Conservation (phyloP, 2,888 invertebrate species). For the Cheilosia impressa region DNA sequence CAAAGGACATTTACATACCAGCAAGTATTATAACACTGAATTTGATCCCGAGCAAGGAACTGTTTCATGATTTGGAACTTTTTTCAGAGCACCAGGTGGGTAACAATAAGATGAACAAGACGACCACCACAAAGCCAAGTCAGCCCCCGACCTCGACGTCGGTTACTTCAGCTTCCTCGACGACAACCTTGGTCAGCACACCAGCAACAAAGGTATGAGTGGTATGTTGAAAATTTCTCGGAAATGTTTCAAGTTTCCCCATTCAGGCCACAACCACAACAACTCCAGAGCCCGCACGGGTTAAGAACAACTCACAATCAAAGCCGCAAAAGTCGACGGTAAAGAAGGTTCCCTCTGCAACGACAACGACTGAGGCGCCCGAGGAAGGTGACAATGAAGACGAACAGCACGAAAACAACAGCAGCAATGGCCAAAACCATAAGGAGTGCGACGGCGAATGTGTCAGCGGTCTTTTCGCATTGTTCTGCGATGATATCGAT, state of each 20-base stretch:
- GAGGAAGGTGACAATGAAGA: constrained; percentile 78
- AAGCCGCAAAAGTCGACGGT: constrained; percentile 79
- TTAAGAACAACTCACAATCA: constrained; percentile 79
- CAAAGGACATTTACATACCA: constrained; percentile 90
- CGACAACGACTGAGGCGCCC: constrained; percentile 56
- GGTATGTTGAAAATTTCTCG: neutral
- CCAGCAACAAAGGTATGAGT: constrained; percentile 69
- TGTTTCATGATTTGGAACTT: constrained; percentile 43
- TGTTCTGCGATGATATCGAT: constrained; percentile 94
- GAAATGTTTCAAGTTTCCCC: neutral
- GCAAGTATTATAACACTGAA: constrained; percentile 83
- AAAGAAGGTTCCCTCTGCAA: constrained; percentile 56
- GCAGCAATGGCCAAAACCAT: constrained; percentile 78
- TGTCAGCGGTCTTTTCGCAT: constrained; percentile 91
- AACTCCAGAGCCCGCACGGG: constrained; percentile 79
- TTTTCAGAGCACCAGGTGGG: constrained; percentile 81
- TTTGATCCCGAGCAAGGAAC: constrained; percentile 44
- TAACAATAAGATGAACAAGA: constrained; percentile 71
- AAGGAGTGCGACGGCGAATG: constrained; percentile 93
- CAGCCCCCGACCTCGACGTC: constrained; percentile 76
- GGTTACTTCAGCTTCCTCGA: constrained; percentile 18
- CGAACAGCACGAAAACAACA: constrained; percentile 70
- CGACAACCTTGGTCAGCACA: constrained; percentile 70
- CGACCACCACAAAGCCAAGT: constrained; percentile 83
- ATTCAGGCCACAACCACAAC: constrained; percentile 77